Evolutionary conservation across 2,888 invertebrate genomes (phyloP).

Genomic region (Elaeidobius kamerunicus): DNA sequence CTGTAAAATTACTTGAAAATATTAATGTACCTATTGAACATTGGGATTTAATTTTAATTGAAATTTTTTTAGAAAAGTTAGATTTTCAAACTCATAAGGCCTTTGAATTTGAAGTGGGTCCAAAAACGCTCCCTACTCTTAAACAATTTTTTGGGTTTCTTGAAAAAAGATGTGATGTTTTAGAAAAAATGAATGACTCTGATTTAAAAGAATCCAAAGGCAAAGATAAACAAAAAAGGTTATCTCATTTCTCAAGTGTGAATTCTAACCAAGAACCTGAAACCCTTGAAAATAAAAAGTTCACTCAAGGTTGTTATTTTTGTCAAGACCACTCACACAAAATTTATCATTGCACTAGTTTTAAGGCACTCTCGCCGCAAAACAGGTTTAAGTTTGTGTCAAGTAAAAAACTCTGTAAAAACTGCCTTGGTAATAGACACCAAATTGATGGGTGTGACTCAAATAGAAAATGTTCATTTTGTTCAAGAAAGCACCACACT

Average conservation of each 20-base stretch:
- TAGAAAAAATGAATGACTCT: slow-evolving; percentile 5
- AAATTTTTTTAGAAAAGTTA: slow-evolving; percentile 9
- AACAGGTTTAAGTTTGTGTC: too few species aligned
- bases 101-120: slow-evolving; percentile 13
- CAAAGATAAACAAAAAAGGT: neutral
- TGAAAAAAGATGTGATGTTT: slow-evolving; percentile 6
- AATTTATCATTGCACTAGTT: slow-evolving; percentile 4
- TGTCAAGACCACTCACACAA: slow-evolving; percentile 2
- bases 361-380: slow-evolving; percentile 1
- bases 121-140: slow-evolving; percentile 10
- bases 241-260: slow-evolving; percentile 3
- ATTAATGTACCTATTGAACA: neutral
- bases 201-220: neutral
- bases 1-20: neutral
- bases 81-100: slow-evolving; percentile 14
- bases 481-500: too few species aligned
- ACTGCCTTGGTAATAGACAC: slow-evolving; percentile 1
- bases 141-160: slow-evolving; percentile 11
- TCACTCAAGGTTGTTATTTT: neutral
- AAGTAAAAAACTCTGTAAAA: slow-evolving; percentile 4
- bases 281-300: neutral
- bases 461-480: neutral
- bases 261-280: neutral
- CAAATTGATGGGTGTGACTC: slow-evolving; percentile 1
- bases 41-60: neutral